Evolutionary conservation across 2,888 invertebrate species (phyloP).

Genomic region (Dolichomitus sp.): DNA sequence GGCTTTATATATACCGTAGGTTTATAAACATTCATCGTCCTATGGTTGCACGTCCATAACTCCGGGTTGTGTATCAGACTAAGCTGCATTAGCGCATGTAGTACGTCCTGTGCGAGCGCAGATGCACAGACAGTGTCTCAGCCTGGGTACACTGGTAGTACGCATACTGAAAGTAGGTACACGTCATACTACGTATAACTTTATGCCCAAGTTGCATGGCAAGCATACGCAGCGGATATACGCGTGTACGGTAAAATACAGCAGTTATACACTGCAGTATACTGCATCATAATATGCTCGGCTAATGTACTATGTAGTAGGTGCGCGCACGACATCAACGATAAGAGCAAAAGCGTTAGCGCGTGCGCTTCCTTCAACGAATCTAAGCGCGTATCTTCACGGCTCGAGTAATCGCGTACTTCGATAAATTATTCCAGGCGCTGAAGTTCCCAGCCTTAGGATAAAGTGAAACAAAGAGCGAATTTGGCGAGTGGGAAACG

Average conservation of each 20-base stretch:
- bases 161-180: slow-evolving; percentile 16
- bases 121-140: slow-evolving; percentile 8
- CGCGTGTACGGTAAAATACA: slow-evolving; percentile 13
- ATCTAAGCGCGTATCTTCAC: slow-evolving; percentile 65
- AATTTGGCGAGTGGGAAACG: slow-evolving; percentile 1
- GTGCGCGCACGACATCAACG: slow-evolving; percentile 39
- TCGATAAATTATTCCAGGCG: slow-evolving; percentile 60
- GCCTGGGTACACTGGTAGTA: not conserved
- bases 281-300: slow-evolving; percentile 28
- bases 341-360: slow-evolving; percentile 62
- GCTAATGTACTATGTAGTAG: slow-evolving; percentile 13
- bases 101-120: slow-evolving; percentile 24
- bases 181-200: slow-evolving; percentile 14
- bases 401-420: slow-evolving; percentile 61
- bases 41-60: slow-evolving; percentile 8
- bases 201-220: not conserved
- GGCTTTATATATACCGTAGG: slow-evolving; percentile 3
- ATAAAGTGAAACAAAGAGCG: not conserved
- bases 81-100: slow-evolving; percentile 37
- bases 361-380: slow-evolving; percentile 59
- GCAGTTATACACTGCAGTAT: slow-evolving; percentile 9
- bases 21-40: slow-evolving; percentile 31
- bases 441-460: not conserved
- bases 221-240: slow-evolving; percentile 7
- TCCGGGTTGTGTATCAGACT: slow-evolving; percentile 30